Percentiles rank a stretch among this genome's conserved stretches.
phyloP scores from a whole-genome alignment of 2,797 vertebrate genomes.

The Halcyon smyrnensis region DNA sequence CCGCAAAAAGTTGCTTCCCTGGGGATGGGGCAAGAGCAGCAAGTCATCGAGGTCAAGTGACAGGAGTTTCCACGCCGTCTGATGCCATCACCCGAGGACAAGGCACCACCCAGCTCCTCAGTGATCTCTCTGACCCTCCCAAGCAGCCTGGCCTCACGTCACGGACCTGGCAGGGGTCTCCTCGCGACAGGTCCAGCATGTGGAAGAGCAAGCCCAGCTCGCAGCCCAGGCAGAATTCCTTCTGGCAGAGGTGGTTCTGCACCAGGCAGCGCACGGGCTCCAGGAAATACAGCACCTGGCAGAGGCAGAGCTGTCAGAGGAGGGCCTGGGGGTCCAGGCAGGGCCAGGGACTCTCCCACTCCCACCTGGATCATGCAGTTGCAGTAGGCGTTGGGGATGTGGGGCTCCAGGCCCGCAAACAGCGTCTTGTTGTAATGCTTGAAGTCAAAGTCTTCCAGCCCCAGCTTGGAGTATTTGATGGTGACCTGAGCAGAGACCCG shows the following conservation, averaged over 20 bases:
- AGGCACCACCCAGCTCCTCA: not conserved
- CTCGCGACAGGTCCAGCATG: constrained; percentile 96
- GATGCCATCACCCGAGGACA: not conserved
- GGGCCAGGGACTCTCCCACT: not conserved
- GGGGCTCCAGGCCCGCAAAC: constrained; percentile 96
- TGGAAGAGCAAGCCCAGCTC: constrained; percentile 97
- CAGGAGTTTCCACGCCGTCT: not conserved
- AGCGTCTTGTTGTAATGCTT: constrained; percentile 99
- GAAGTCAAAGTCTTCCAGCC: constrained; percentile 97
- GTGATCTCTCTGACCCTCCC: not conserved
- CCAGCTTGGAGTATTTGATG: constrained; percentile 98
- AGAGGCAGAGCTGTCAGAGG: not conserved
- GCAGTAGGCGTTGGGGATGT: constrained; percentile 98
- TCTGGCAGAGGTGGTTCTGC: constrained; percentile 97
- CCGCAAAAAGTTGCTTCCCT: constrained; percentile 97
- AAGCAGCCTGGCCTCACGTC: not conserved
- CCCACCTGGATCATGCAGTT: constrained; percentile 99
- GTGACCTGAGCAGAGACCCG: constrained; percentile 84
- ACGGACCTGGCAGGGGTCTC: constrained; percentile 95
- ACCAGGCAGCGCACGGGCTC: constrained; percentile 95
- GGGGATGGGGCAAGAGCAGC: not conserved
- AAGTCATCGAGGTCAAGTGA: not conserved
- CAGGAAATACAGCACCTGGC: constrained; percentile 94
- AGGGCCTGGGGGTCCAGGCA: not conserved
- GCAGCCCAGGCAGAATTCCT: constrained; percentile 97